These are phyloP conservation scores for Carapus acus DNA, from an alignment of 2,797 vertebrate genomes.

Conservation along the genomic window DNA sequence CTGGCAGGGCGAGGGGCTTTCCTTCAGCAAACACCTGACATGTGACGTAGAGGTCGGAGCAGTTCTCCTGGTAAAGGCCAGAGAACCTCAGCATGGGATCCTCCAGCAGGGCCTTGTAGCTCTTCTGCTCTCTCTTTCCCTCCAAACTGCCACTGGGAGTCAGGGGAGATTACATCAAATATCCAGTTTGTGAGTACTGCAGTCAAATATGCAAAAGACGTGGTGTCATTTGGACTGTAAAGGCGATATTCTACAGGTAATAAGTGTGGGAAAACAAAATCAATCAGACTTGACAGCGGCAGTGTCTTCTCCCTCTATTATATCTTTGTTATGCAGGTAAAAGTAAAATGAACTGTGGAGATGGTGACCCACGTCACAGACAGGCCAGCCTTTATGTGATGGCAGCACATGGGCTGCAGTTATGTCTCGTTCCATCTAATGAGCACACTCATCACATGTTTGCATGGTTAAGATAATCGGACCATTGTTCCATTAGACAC, in stretches of 20 bases:
- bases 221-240: background rate
- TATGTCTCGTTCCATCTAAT: background rate
- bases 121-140: slow-evolving; percentile 94
- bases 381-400: too few relatives aligned
- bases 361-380: too few relatives aligned
- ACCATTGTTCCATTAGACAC: slow-evolving; percentile 14
- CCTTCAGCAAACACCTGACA: slow-evolving; percentile 98
- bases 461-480: slow-evolving; percentile 31
- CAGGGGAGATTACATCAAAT: too few relatives aligned
- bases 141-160: slow-evolving; percentile 88
- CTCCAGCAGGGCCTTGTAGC: slow-evolving; percentile 90
- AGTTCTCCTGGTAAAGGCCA: slow-evolving; percentile 92
- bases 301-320: too few relatives aligned
- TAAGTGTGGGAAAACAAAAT: too few relatives aligned
- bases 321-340: too few relatives aligned
- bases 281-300: too few relatives aligned
- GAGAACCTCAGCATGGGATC: slow-evolving; percentile 97
- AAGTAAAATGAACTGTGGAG: too few relatives aligned
- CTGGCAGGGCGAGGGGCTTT: slow-evolving; percentile 90
- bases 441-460: slow-evolving; percentile 12
- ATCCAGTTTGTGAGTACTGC: too few relatives aligned
- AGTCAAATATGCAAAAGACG: too few relatives aligned
- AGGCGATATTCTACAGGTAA: too few relatives aligned
- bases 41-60: slow-evolving; percentile 96
- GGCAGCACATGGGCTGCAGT: background rate